These are phyloP conservation scores for Eunapius fragilis DNA, from an alignment of 37 sponge, comb jelly and placozoan genomes.

Conservation along the genomic window DNA sequence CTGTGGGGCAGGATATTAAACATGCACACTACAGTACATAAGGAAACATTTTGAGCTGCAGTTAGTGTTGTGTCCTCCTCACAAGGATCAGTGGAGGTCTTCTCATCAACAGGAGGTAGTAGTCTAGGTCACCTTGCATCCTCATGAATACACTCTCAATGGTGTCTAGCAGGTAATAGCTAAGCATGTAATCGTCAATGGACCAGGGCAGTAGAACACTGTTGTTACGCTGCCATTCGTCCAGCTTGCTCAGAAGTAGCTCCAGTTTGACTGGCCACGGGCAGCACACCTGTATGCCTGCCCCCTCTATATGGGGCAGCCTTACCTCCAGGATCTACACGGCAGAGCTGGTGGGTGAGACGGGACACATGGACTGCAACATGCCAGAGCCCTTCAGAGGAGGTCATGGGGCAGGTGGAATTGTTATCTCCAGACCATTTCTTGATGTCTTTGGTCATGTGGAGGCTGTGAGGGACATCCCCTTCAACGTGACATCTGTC, in stretches of 20 bases:
- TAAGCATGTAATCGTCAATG: neutral
- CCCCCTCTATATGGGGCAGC: neutral
- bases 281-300: neutral
- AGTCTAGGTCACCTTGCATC: neutral
- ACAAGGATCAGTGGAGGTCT: neutral
- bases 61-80: neutral
- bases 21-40: too few relatives aligned
- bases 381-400: neutral
- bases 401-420: neutral
- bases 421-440: too few relatives aligned
- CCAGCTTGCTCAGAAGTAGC: neutral
- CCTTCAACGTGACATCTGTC: conserved; percentile 46
- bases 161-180: neutral
- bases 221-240: neutral
- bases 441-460: too few relatives aligned
- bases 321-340: neutral
- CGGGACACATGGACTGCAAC: neutral
- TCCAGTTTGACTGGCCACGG: neutral
- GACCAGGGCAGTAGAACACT: neutral
- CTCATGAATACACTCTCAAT: neutral
- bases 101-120: neutral
- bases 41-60: too few relatives aligned
- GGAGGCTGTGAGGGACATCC: conserved; percentile 1
- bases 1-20: too few relatives aligned
- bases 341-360: neutral